phyloP scores from a whole-genome alignment of 2,113 vertebrate species.

The Channa argus region DNA sequence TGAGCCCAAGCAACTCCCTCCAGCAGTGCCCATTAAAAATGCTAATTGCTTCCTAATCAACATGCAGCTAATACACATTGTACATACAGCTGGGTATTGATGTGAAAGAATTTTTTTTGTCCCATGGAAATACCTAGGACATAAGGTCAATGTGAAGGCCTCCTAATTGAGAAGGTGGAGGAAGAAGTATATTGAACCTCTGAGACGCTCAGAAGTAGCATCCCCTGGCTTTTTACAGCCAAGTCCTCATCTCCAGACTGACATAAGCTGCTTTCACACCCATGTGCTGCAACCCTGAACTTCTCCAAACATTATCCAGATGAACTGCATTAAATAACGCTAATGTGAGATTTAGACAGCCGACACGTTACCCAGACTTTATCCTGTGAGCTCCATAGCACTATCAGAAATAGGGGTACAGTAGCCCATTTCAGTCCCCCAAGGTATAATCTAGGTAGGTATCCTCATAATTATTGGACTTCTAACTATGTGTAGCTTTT shows the following conservation, averaged over 20 bases:
- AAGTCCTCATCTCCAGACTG: conserved; percentile 42
- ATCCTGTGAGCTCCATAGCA: too few relatives aligned
- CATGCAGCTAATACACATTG: conserved; percentile 56
- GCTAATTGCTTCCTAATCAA: conserved; percentile 63
- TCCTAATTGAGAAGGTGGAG: conserved; percentile 54
- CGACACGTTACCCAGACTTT: too few relatives aligned
- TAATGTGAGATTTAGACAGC: too few relatives aligned
- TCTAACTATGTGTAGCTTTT: too few relatives aligned
- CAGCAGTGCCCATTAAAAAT: conserved; percentile 57
- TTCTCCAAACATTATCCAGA: too few relatives aligned
- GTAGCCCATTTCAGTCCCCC: too few relatives aligned
- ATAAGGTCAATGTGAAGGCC: conserved; percentile 67
- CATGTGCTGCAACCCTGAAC: too few relatives aligned
- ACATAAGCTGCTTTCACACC: background rate
- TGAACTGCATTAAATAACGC: too few relatives aligned
- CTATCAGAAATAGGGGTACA: too few relatives aligned
- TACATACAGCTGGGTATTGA: conserved; percentile 59
- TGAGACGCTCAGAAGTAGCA: conserved; percentile 36
- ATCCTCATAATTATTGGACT: too few relatives aligned
- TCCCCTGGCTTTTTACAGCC: conserved; percentile 45
- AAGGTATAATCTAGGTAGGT: too few relatives aligned
- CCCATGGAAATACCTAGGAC: conserved; percentile 49
- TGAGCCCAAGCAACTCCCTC: conserved; percentile 24
- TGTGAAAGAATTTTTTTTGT: conserved; percentile 20
- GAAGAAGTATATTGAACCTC: conserved; percentile 33